Conservation (phyloP, 2,888 invertebrate genomes). For the Scaptomyza caliginosa region DNA sequence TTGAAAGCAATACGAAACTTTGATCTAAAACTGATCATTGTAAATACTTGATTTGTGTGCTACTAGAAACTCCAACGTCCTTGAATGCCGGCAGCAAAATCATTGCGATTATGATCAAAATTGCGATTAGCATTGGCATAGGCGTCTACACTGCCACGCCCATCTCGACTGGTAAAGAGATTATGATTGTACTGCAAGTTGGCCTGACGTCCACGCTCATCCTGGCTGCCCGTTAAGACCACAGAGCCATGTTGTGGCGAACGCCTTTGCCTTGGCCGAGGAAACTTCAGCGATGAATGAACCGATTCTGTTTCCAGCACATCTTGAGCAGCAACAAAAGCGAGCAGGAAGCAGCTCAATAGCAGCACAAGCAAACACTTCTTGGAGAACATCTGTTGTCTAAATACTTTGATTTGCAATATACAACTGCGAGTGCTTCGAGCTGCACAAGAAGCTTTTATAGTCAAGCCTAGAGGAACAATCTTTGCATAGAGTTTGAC, state of each 20-base stretch:
- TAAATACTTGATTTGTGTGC: no score
- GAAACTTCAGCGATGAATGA: not conserved
- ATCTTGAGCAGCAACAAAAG: constrained; percentile 7
- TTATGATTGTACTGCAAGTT: constrained; percentile 69
- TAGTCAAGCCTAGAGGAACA: constrained; percentile 16
- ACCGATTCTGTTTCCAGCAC: not conserved
- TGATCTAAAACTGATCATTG: not conserved
- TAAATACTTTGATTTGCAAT: constrained; percentile 19
- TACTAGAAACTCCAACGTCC: constrained; percentile 54
- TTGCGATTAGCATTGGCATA: constrained; percentile 67
- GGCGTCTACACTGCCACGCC: constrained; percentile 67
- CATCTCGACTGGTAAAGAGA: constrained; percentile 62
- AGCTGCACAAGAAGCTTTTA: constrained; percentile 13
- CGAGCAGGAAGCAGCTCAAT: constrained; percentile 31
- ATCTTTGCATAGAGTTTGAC: constrained; percentile 7
- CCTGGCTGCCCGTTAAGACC: constrained; percentile 42
- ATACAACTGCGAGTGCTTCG: constrained; percentile 17
- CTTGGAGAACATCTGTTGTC: constrained; percentile 41
- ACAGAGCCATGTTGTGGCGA: constrained; percentile 46
- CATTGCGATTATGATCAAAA: constrained; percentile 62
- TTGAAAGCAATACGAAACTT: no score
- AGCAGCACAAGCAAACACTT: constrained; percentile 39
- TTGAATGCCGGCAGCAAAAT: constrained; percentile 57
- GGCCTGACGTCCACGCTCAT: constrained; percentile 57
- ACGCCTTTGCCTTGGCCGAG: constrained; percentile 1